phyloP scores from a whole-genome alignment of 2,797 vertebrate genomes.

The Gymnocypris eckloni region DNA sequence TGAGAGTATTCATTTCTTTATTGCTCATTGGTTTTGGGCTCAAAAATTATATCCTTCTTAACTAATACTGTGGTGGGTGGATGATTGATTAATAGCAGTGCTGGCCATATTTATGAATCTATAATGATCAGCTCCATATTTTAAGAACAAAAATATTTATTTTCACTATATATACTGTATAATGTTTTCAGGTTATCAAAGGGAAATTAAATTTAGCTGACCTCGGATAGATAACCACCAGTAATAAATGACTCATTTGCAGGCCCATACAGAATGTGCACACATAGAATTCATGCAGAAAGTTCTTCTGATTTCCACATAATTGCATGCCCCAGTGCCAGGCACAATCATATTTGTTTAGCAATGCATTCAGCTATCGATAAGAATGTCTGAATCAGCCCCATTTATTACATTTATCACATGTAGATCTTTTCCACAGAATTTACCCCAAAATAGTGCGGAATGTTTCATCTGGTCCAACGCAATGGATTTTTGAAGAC shows the following conservation, averaged over 20 bases:
- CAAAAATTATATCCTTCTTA: neutral
- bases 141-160: neutral
- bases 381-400: neutral
- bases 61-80: neutral
- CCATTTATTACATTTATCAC: neutral
- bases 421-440: neutral
- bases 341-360: neutral
- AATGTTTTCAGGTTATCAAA: neutral
- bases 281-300: neutral
- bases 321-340: neutral
- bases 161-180: neutral
- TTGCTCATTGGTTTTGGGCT: neutral
- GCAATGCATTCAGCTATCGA: neutral
- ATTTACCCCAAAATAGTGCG: neutral
- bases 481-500: neutral
- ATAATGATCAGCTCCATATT: constrained; percentile 36
- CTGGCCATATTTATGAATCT: constrained; percentile 22
- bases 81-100: neutral
- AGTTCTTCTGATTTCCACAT: neutral
- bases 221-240: neutral
- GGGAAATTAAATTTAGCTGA: neutral
- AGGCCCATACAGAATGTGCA: neutral
- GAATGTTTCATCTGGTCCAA: neutral
- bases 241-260: neutral
- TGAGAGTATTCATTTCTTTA: neutral